A percentile compares a stretch with the other conserved stretches of the same genome.
Conservation (phyloP, 2,888 invertebrate genomes). For the Phorcus lineatus region DNA sequence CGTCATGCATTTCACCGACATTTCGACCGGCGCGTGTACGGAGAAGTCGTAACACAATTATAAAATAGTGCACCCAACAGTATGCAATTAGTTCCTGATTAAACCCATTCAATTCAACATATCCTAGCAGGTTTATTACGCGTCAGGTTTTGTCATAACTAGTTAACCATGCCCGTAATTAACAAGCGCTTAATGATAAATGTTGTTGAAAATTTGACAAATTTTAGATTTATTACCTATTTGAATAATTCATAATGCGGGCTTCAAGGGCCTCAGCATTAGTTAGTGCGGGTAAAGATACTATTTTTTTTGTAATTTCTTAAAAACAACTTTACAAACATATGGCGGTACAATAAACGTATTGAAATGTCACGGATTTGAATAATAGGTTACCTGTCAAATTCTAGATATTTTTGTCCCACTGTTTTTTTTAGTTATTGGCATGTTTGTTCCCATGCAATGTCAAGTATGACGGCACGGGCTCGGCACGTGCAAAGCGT, state of each 20-base stretch:
- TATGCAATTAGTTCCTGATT: no score
- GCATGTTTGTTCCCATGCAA: background rate
- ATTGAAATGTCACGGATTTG: slow-evolving; percentile 3
- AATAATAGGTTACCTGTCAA: background rate
- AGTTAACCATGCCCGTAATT: no score
- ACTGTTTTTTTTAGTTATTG: background rate
- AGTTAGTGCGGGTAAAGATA: background rate
- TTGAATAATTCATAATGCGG: slow-evolving; percentile 3
- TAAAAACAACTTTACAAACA: background rate
- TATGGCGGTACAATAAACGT: background rate
- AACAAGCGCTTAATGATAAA: no score
- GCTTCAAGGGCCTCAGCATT: background rate
- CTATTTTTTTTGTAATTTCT: background rate
- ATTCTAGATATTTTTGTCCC: background rate
- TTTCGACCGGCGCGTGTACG: no score
- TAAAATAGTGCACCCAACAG: no score
- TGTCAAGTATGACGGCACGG: background rate
- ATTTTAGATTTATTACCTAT: background rate
- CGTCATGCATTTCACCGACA: no score
- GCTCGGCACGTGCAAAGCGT: background rate
- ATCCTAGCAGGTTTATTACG: no score
- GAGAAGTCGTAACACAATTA: no score
- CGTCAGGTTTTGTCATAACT: no score
- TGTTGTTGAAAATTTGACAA: no score
- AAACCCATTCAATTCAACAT: no score